phyloP scores from a whole-genome alignment of 2,797 vertebrate species.

The Melanotaenia trifasciata region DNA sequence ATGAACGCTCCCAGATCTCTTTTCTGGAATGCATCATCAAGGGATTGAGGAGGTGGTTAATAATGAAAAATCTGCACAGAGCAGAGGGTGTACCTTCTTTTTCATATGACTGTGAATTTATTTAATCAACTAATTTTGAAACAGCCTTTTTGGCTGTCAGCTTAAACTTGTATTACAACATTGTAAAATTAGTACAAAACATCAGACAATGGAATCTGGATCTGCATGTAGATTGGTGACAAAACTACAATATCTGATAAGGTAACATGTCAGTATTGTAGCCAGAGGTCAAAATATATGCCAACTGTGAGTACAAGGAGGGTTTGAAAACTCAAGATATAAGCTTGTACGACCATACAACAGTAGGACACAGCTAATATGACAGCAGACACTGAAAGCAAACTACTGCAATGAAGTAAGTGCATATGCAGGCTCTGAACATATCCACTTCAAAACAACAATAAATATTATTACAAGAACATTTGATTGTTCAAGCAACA shows the following conservation, averaged over 20 bases:
- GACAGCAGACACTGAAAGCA: not conserved
- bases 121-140: not conserved
- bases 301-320: not conserved
- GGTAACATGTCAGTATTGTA: not conserved
- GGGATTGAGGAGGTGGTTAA: too few species aligned
- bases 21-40: too few species aligned
- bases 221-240: not conserved
- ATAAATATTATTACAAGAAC: not conserved
- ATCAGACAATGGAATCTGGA: not conserved
- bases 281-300: not conserved
- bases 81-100: too few species aligned
- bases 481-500: not conserved
- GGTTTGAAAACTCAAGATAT: not conserved
- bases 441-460: not conserved
- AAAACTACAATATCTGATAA: not conserved
- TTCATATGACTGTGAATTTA: not conserved
- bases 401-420: not conserved
- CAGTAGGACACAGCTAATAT: not conserved
- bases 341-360: not conserved
- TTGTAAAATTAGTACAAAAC: not conserved
- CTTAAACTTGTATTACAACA: not conserved
- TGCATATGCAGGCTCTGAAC: not conserved
- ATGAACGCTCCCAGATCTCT: too few species aligned
- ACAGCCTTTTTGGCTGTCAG: not conserved
- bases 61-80: too few species aligned